Base-by-base conservation (phyloP, 2,888 invertebrate genomes). In the Rhingia rostrata region DNA sequence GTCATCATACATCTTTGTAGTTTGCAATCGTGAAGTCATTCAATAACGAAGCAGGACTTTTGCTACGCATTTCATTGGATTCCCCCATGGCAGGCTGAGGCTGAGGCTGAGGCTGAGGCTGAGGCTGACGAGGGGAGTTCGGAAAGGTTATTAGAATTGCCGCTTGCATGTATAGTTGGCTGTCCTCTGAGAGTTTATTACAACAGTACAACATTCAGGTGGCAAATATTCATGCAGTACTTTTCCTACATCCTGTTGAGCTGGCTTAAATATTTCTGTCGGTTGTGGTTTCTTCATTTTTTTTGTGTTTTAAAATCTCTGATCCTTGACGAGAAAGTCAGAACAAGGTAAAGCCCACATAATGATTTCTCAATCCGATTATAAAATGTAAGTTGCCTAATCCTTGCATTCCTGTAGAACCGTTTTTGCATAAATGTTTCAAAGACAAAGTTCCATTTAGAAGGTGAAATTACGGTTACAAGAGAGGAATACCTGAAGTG, bases 281-380 rank as follows among this genome's bases (percentile, higher is more conserved):
- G 4, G 22, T 22, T 22, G 22, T 22, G 22, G 22, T 22, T 22
- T 22, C 22, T 58, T 58, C 5, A 30, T 22, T 58, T 39, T 39
- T 9, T 30, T 45, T 32, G 33, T 32, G 33, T 45, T 61, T n/a
- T 14, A 39, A 4, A 58, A 41, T 14, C 6, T 22, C 3, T 41
- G 39, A 41, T 58, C 41, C 41, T 37, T 41, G 30, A 41, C 10
- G 12, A 10, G 39, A 9, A 3, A 22, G 39, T 58, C 22, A 1
- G 58, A n/a, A n/a, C 47, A 47, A 12, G 39, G 6, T n/a, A 53
- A 53, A 53, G 33, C 35, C 33, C 53, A 9, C 6, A 12, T 53
- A 33, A 33, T 4, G 33, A 35, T 33, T 33, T 53, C 7, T 53
- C 12, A 53, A 53, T 53, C 53, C 53, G 12, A 53, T 53, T 35